Evolutionary conservation across 2,797 vertebrate genomes (phyloP), one percentile per base, ranked within the genome.

Genomic region (Hyperoplus lanceolatus): DNA sequence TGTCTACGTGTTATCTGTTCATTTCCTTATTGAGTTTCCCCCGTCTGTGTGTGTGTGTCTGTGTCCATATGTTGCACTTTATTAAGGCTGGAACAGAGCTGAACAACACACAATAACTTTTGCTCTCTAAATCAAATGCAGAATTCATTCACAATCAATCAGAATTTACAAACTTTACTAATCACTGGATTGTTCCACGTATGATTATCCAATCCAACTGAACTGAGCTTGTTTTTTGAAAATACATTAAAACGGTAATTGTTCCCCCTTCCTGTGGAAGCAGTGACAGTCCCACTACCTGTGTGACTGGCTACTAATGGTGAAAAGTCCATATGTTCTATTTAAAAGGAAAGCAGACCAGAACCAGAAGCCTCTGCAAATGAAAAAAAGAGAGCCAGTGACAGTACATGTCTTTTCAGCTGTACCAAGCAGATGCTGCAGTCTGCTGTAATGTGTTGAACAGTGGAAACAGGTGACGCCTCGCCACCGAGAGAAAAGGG

Each of bases 391-490:
- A 29, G 21, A 14, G 43, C 62, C 43, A 41, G 50, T 55, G 66
- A 43, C 61, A 16, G 46, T 78, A 75, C 36, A 66, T 61, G 51
- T 45, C 36, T 18, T 42, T 81, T 65, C 8, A 13, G 45, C 58
- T 70, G 60, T 53, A 64, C 55, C 60, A 78, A 73, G 58, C 72
- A 85, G 70, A 79, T 71, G 74, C 64, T 79, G 68, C 75, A 80
- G 73, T 84, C 56, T 70, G 75, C 71, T 46, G 48, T 74, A 88
- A 82, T 75, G 80, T 87, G 80, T 69, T 58, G 56, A 82, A 57
- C 74, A 64, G 73, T 66, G 66, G 71, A 83, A 29, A 72, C 83
- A 83, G 81, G 77, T 89, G 82, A 86, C 51, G 82, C 73, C 64
- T 89, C 85, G 84, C 79, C 78, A 87, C 81, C 82, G 66, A 39